Base-by-base conservation (phyloP, 2,113 vertebrate species). In the Physeter macrocephalus region DNA sequence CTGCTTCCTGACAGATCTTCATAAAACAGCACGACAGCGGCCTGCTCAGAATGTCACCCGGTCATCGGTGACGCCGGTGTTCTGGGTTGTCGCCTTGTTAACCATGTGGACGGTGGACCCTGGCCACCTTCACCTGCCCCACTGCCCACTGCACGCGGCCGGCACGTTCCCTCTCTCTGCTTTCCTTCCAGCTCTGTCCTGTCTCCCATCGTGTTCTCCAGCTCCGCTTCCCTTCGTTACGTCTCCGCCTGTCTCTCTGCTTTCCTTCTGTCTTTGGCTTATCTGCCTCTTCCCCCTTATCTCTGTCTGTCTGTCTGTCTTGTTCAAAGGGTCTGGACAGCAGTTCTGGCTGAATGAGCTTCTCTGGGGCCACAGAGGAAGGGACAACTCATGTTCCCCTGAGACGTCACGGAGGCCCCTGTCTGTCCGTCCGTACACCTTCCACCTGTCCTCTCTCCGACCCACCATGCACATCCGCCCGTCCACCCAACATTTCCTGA, bases 21-120 rank as follows among this genome's bases (percentile, higher is more conserved):
- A 34, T 21, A 54, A 61, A 57, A 6, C 3, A 0, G 78, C 43
- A n/a, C 41, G 46, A 61, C 31, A 78, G 54, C 57, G 64, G 57
- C 67, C 67, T 61, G 83, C 96, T 43, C 39, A 29, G 96, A 0
- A 0, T 31, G 15, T 75, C 78, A n/a, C 54, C 39, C 0, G 81
- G 27, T 77, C 20, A 43, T 80, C 67, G 14, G 72, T 81, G 49
- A 49, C 49, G 15, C n/a, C 12, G 88, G 6, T 18, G 36, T 21
- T 77, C 41, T n/a, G 52, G 87, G 81, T 77, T 34, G 18, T 95
- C 61, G 71, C 69, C 85, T 46, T 59, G 54, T 36, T 43, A 72
- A 39, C 89, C 80, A 92, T 4, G 62, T 59, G 85, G 93, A 41
- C 61, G 29, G 82, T 41, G 23, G 93, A 31, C 39, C 11, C 14